These are phyloP conservation scores for Unio pictorum DNA, from an alignment of 2,888 invertebrate genomes.

Conservation along the genomic window DNA sequence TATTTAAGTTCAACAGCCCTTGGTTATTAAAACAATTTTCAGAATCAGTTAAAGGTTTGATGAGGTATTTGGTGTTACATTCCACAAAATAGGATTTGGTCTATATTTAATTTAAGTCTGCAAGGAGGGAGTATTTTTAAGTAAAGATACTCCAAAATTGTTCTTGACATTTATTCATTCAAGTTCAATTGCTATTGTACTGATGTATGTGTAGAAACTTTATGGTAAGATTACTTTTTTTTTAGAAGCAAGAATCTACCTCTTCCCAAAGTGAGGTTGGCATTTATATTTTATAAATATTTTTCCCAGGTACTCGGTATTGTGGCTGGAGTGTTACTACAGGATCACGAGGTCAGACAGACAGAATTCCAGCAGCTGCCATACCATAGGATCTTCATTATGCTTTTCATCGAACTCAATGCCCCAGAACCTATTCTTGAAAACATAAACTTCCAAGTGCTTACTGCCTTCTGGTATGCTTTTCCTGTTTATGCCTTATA, in stretches of 20 bases:
- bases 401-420: conserved; percentile 96
- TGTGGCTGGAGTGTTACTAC: conserved; percentile 93
- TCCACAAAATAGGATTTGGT: no score
- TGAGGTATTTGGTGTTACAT: no score
- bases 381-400: conserved; percentile 96
- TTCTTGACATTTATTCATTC: neutral
- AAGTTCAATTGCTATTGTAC: no score
- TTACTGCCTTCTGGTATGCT: conserved; percentile 89
- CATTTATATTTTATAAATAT: neutral
- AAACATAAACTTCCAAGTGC: conserved; percentile 89
- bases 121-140: no score
- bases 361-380: conserved; percentile 96
- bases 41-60: no score
- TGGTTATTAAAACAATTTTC: no score
- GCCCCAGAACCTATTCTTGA: conserved; percentile 89
- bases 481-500: no score
- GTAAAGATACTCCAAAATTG: no score
- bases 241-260: neutral
- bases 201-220: no score
- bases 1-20: no score
- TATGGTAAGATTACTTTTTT: neutral
- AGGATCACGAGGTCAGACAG: conserved; percentile 94
- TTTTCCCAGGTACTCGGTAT: conserved; percentile 81
- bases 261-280: neutral
- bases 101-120: no score